phyloP scores from a whole-genome alignment of 1,140 invertebrate genomes.

The Neelides sp. region DNA sequence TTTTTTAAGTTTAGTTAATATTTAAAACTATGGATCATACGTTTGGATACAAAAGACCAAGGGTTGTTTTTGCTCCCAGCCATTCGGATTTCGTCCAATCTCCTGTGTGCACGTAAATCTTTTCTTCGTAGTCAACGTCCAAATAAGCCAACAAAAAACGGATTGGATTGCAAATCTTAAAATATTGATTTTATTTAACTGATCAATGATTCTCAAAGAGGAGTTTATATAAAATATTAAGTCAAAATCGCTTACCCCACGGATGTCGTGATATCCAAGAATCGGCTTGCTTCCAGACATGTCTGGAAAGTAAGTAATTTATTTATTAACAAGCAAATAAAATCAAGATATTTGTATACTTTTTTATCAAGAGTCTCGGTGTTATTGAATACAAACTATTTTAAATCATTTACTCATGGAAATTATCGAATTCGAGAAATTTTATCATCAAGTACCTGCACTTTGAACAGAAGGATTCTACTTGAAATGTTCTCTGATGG shows the following conservation, averaged over 20 bases:
- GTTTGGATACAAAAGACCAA: conserved; percentile 18
- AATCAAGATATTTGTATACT: too few species aligned
- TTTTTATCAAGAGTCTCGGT: too few species aligned
- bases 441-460: too few species aligned
- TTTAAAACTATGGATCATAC: conserved; percentile 4
- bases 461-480: too few species aligned
- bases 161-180: conserved; percentile 7
- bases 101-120: background rate
- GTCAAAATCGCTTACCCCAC: conserved; percentile 12
- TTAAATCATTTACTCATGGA: too few species aligned
- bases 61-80: conserved; percentile 10
- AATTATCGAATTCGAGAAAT: too few species aligned
- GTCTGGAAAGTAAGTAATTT: too few species aligned
- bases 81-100: background rate
- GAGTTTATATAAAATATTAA: background rate
- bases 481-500: too few species aligned
- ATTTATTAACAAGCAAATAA: too few species aligned
- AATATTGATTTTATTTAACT: background rate
- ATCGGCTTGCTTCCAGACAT: too few species aligned
- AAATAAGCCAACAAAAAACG: conserved; percentile 10
- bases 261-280: conserved; percentile 16
- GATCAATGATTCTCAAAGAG: background rate
- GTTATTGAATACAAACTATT: too few species aligned
- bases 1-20: background rate
- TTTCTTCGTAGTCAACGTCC: conserved; percentile 18